Base-by-base conservation (phyloP, 2,888 invertebrate species). In the Drosophila dives region DNA sequence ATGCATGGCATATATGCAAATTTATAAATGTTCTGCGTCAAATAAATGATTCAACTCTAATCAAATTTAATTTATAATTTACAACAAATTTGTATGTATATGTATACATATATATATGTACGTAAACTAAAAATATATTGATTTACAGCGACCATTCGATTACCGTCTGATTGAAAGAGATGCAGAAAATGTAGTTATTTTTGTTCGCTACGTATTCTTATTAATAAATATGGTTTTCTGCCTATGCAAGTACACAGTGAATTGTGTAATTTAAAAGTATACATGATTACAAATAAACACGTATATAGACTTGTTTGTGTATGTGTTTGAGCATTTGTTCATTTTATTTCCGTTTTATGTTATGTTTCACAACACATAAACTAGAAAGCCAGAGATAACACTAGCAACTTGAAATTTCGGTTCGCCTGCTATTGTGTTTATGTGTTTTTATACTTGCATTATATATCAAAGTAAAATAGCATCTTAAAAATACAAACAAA, bases 301-400 rank as follows among this genome's bases (percentile, higher is more conserved):
- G 15, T 15, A 15, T 45, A 15, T 8, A 23, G 15, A 23, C 23
- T 45, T 15, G 45, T 23, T 45, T 17, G 12, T 20, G 15, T 15
- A 10, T 59, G 20, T 50, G 33, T 45, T n/a, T 45, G 23, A 17
- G 36, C 33, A 67, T 53, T 54, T 59, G 45, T 70, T 63, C 38
- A 38, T 54, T 60, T 64, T 80, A 72, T 77, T 80, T 77, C 72
- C 72, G 80, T 72, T 75, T 72, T 23, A 68, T 72, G 59, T 70
- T 65, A 34, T 77, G 49, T 77, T 79, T 38, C 64, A 38, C 68
- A 75, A 71, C 26, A 53, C 55, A 70, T 36, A 60, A 62, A 42
- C 50, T 61, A 66, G 59, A 32, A 69, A 50, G 40, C 53, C 38
- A n/a, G 53, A 78, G 77, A 78, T 78, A 80, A 75, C 67, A 64